Evolutionary conservation across 1,140 invertebrate species (phyloP).

Genomic region (Caenorhabditis inopinata): DNA sequence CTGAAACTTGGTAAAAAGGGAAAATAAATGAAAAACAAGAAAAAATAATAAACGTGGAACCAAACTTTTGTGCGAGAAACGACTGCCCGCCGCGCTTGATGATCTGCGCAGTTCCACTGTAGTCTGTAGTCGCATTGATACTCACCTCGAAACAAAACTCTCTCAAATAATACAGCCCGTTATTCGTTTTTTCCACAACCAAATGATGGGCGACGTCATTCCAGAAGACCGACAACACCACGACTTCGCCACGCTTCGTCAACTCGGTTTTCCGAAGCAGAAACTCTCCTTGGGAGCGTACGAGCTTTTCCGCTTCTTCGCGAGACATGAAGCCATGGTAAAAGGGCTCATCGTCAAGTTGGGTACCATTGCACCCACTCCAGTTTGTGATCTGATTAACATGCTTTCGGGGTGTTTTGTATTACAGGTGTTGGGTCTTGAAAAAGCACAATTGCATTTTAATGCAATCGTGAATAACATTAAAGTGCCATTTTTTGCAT

Average conservation of each 20-base stretch:
- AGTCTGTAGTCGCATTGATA: neutral
- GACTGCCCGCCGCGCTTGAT: too few relatives aligned
- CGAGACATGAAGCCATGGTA: constrained; percentile 43
- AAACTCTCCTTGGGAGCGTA: constrained; percentile 21
- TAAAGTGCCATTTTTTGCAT: neutral
- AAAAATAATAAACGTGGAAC: too few relatives aligned
- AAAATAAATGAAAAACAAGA: too few relatives aligned
- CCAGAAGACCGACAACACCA: constrained; percentile 10
- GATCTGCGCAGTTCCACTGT: neutral
- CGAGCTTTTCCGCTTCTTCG: constrained; percentile 12
- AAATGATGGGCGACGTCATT: neutral
- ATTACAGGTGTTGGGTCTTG: too few relatives aligned
- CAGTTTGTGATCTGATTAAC: constrained; percentile 1
- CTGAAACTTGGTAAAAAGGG: too few relatives aligned
- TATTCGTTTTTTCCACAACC: neutral
- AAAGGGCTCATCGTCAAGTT: constrained; percentile 37
- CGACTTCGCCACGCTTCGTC: neutral
- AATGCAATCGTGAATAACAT: too few relatives aligned
- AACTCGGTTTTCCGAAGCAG: constrained; percentile 36
- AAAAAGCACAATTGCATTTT: too few relatives aligned
- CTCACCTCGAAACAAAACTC: constrained; percentile 34
- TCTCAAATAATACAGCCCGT: constrained; percentile 11
- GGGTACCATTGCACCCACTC: neutral
- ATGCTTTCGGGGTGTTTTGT: too few relatives aligned
- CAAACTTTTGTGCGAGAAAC: too few relatives aligned